phyloP scores from a whole-genome alignment of 1,140 invertebrate species.

The Schlechtendalia chinensis region DNA sequence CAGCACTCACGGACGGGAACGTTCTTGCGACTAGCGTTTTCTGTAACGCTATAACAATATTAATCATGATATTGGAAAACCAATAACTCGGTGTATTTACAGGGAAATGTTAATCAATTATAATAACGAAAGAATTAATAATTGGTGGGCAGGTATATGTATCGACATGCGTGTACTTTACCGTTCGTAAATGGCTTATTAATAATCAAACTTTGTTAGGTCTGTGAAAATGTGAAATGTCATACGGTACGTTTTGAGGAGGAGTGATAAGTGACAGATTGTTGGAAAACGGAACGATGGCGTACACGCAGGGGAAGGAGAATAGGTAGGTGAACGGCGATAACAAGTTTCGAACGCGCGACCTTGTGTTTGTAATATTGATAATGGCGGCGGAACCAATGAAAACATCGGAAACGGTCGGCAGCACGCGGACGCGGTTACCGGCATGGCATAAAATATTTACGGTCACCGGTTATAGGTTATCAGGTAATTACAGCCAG shows the following conservation, averaged over 20 bases:
- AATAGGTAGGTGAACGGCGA: background rate
- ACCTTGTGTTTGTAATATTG: background rate
- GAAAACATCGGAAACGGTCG: background rate
- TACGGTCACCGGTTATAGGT: background rate
- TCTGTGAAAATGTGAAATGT: background rate
- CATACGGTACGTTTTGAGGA: no score
- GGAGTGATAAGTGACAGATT: no score
- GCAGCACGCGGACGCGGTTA: background rate
- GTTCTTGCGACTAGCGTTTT: background rate
- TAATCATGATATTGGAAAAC: conserved; percentile 7
- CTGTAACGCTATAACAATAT: conserved; percentile 6
- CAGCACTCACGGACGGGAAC: background rate
- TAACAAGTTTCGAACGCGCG: background rate
- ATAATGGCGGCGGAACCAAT: background rate
- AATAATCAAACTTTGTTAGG: background rate
- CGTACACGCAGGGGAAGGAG: no score
- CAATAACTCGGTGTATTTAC: no score
- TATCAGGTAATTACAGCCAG: no score
- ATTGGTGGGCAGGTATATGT: background rate
- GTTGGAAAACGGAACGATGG: no score
- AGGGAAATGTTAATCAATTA: no score
- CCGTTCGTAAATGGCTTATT: background rate
- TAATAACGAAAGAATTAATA: background rate
- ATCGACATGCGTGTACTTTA: background rate
- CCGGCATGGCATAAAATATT: background rate